Conservation (phyloP, 2,113 vertebrate genomes). For the Spermophilus dauricus region DNA sequence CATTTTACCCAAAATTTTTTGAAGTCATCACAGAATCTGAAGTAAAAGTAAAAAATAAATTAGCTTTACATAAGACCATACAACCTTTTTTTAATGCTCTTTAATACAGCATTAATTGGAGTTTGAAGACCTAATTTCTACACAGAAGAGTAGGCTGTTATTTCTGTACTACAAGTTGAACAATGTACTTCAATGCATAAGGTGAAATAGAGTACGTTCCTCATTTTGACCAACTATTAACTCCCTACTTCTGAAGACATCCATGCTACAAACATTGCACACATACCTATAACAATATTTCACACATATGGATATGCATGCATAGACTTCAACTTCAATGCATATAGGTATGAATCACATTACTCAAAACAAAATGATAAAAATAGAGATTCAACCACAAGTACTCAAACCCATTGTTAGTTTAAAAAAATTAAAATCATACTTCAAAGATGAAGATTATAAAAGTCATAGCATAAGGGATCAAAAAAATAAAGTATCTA, state of each 20-base stretch:
- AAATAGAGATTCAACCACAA: conserved; percentile 41
- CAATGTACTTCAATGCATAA: not conserved
- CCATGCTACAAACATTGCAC: conserved; percentile 60
- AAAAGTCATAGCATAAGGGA: conserved; percentile 33
- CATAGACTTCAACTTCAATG: conserved; percentile 74
- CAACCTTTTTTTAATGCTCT: conserved; percentile 1
- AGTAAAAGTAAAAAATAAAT: conserved; percentile 46
- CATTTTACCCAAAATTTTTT: not conserved
- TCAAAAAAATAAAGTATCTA: conserved; percentile 71
- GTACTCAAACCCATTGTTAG: conserved; percentile 11
- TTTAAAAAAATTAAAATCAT: conserved; percentile 65
- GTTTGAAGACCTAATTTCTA: conserved; percentile 51
- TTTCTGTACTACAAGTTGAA: conserved; percentile 9
- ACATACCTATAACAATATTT: conserved; percentile 58
- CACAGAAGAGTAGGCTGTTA: not conserved
- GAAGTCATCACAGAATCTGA: not conserved
- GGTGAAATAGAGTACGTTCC: not conserved
- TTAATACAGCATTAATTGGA: not conserved
- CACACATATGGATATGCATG: conserved; percentile 76
- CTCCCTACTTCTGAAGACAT: conserved; percentile 12
- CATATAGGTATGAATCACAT: conserved; percentile 73
- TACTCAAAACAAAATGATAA: conserved; percentile 72
- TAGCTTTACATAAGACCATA: not conserved
- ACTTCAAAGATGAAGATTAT: conserved; percentile 66
- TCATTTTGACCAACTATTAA: conserved; percentile 30